A percentile compares a stretch with the other conserved stretches of the same genome.
phyloP scores from a whole-genome alignment of 2,888 invertebrate genomes.

The Stramonita haemastoma region DNA sequence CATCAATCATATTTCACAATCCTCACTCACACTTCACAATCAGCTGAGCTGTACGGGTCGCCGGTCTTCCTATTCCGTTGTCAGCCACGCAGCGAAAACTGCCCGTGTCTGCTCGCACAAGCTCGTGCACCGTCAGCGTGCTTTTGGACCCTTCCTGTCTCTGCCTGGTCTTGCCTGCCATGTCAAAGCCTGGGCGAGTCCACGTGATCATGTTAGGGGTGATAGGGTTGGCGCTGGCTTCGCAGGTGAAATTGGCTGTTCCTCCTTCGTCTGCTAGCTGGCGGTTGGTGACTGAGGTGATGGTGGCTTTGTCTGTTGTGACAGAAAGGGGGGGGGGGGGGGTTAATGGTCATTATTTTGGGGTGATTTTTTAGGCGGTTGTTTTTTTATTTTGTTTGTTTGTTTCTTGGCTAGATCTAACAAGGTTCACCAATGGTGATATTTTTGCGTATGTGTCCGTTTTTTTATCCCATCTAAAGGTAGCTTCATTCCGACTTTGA shows the following conservation, averaged over 20 bases:
- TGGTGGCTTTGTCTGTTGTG: constrained; percentile 84
- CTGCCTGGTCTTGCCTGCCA: constrained; percentile 61
- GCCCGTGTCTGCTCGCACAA: constrained; percentile 91
- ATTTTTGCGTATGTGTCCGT: no score
- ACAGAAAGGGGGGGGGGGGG: no score
- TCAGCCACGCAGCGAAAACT: constrained; percentile 91
- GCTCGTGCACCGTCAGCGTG: constrained; percentile 86
- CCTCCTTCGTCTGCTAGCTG: constrained; percentile 88
- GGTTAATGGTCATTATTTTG: no score
- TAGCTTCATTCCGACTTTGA: no score
- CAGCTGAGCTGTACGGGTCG: constrained; percentile 58
- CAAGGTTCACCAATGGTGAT: no score
- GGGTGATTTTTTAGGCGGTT: no score
- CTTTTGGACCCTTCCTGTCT: constrained; percentile 59
- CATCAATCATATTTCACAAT: not conserved
- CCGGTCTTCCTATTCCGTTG: constrained; percentile 88
- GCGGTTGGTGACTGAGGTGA: constrained; percentile 86
- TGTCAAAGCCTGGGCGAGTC: constrained; percentile 78
- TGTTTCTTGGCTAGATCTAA: no score
- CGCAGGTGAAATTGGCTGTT: constrained; percentile 86
- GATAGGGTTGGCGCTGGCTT: constrained; percentile 90
- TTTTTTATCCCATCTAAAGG: no score
- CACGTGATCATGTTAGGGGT: constrained; percentile 90
- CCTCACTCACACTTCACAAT: constrained; percentile 91
- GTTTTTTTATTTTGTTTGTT: no score